phyloP scores from a whole-genome alignment of 64 coral and sea anemone genomes.

The Montipora sp. region DNA sequence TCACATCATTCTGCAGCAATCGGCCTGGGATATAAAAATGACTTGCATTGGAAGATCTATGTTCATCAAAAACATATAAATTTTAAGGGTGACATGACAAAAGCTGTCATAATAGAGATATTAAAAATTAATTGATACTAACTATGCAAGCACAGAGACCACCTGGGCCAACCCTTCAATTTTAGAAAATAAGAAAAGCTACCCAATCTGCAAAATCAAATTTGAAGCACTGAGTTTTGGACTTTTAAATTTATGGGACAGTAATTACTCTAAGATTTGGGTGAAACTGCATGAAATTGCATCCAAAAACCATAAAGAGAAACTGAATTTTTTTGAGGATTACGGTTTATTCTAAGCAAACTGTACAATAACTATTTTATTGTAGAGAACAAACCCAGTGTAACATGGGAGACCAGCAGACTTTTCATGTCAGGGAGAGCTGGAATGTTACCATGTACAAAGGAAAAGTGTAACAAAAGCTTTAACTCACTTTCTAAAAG shows the following conservation, averaged over 20 bases:
- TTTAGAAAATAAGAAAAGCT: not conserved
- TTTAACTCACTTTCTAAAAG: conserved; percentile 46
- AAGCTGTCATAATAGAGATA: not conserved
- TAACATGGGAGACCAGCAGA: not conserved
- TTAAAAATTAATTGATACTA: not conserved
- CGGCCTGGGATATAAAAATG: not conserved
- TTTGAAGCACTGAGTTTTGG: not conserved
- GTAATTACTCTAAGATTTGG: not conserved
- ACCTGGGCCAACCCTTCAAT: not conserved
- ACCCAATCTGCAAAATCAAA: not conserved
- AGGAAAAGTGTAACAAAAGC: not conserved
- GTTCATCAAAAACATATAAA: conserved; percentile 1
- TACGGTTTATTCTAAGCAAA: not conserved
- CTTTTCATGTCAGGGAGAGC: not conserved
- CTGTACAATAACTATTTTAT: not conserved
- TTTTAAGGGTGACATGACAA: conserved; percentile 22
- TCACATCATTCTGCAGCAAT: conserved; percentile 4
- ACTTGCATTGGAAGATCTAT: not conserved
- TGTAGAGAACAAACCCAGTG: not conserved
- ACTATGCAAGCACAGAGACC: not conserved
- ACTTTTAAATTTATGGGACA: conserved; percentile 12
- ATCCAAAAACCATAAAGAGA: not conserved
- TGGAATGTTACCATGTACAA: not conserved
- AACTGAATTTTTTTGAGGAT: not conserved
- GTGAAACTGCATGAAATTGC: not conserved